Evolutionary conservation across 2,888 invertebrate genomes (phyloP), one percentile per base, ranked within the genome.

Genomic region (Hipparchia semele): DNA sequence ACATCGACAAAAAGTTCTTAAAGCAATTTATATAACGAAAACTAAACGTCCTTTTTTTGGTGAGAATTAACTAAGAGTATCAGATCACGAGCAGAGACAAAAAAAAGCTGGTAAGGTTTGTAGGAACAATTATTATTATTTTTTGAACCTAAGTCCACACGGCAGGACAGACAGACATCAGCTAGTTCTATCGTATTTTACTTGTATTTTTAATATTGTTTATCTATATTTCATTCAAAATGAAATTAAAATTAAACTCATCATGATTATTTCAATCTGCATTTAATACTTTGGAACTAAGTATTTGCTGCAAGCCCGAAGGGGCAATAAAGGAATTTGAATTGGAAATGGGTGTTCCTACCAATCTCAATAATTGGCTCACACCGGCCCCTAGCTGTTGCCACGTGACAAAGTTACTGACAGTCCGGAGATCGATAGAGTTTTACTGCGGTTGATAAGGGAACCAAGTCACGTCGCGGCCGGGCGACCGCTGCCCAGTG

Each of bases 391-490:
- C 49, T 4, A 51, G 10, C 60, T 69, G 73, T 71, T 68, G 71
- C 68, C 65, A 68, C 58, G 68, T 67, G 71, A 54, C 54, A n/a
- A 46, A 71, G 46, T 65, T 74, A 68, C 53, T 64, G 71, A 23
- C 68, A 74, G 39, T 54, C 10, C 12, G 64, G 45, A 69, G 75
- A 75, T 75, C 75, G 71, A 73, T 75, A 71, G 49, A 73, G 58
- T 73, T 60, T 70, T 67, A 73, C 68, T 71, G 73, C 70, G 51
- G n/a, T 9, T 54, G 70, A 67, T 75, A 73, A 68, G 71, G 58
- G 54, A 75, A 53, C 67, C 79, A 60, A 74, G 76, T 79, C 77
- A 76, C 75, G 77, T 77, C 62, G 61, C 75, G 56, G 65, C 62
- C 72, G 49, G 13, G 4, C 45, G 45, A 46, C n/a, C 70, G 64